Evolutionary conservation across 1,140 invertebrate genomes (phyloP).

Genomic region (Drosophila albomicans): DNA sequence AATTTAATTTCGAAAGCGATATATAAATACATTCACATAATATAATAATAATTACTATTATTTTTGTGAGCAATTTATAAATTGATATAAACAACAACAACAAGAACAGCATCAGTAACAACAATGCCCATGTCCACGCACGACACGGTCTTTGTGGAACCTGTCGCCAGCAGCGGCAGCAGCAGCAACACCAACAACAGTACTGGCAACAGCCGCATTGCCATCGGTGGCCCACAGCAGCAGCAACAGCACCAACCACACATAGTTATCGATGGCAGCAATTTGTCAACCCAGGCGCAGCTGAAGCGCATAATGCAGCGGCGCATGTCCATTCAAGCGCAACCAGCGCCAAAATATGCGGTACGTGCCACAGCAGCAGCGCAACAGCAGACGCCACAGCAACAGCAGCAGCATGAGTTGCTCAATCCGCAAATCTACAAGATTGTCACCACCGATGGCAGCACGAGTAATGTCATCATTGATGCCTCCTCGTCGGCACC

Average conservation of each 20-base stretch:
- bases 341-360: constrained; percentile 66
- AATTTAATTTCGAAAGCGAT: constrained; percentile 54
- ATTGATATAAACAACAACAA: constrained; percentile 8
- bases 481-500: constrained; percentile 66
- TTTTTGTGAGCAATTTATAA: constrained; percentile 40
- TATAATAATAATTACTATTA: constrained; percentile 15
- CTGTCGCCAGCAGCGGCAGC: constrained; percentile 53
- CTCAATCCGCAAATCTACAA: constrained; percentile 82
- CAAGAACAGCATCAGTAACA: too few relatives aligned
- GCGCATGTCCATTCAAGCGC: constrained; percentile 67
- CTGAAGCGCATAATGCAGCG: constrained; percentile 74
- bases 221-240: constrained; percentile 27
- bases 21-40: constrained; percentile 18
- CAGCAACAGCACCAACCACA: constrained; percentile 61
- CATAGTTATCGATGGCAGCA: constrained; percentile 73
- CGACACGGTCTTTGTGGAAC: constrained; percentile 72
- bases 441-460: constrained; percentile 79
- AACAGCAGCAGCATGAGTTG: constrained; percentile 60
- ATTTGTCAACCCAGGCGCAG: constrained; percentile 69
- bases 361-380: constrained; percentile 60
- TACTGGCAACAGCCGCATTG: constrained; percentile 45
- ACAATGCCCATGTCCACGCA: constrained; percentile 73
- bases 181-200: constrained; percentile 33
- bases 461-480: constrained; percentile 77
- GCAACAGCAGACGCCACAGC: constrained; percentile 42